These are phyloP conservation scores for Graptemys geographica DNA, from an alignment of 2,797 vertebrate species.

Conservation along the genomic window DNA sequence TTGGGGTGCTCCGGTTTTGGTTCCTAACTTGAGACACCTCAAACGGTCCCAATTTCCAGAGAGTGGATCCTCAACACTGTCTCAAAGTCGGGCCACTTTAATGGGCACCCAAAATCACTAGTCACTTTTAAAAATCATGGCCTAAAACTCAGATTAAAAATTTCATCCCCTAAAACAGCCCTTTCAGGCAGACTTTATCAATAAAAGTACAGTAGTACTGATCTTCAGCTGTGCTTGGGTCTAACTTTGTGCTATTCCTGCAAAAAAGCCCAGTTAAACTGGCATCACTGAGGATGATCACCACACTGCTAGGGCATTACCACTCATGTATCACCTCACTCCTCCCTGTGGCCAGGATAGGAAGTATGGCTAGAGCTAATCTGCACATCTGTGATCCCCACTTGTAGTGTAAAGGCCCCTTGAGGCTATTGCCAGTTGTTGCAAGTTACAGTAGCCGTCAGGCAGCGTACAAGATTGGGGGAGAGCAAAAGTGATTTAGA, in stretches of 20 bases:
- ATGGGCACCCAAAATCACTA: not conserved
- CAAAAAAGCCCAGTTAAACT: not conserved
- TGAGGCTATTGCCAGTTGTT: conserved; percentile 51
- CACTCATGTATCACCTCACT: not conserved
- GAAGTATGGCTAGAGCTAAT: conserved; percentile 13
- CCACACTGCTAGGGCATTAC: not conserved
- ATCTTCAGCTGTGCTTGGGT: not conserved
- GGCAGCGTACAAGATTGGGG: conserved; percentile 40
- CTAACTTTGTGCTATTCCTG: not conserved
- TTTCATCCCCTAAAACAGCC: not conserved
- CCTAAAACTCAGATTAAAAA: not conserved
- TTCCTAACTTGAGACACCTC: not conserved
- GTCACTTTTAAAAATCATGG: not conserved
- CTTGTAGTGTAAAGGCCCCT: not conserved
- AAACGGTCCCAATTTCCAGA: not conserved
- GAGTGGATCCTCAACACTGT: not conserved
- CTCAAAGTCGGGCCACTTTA: not conserved
- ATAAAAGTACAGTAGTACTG: not conserved
- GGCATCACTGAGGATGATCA: fast-evolving
- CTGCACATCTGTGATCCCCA: conserved; percentile 5
- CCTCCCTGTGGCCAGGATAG: not conserved
- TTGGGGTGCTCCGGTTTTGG: not conserved
- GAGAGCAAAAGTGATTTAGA: not conserved
- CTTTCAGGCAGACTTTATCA: not conserved
- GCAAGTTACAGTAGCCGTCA: conserved; percentile 50